Evolutionary conservation across 2,888 invertebrate genomes (phyloP), one percentile per base, ranked within the genome.

Genomic region (Margaritifera margaritifera): DNA sequence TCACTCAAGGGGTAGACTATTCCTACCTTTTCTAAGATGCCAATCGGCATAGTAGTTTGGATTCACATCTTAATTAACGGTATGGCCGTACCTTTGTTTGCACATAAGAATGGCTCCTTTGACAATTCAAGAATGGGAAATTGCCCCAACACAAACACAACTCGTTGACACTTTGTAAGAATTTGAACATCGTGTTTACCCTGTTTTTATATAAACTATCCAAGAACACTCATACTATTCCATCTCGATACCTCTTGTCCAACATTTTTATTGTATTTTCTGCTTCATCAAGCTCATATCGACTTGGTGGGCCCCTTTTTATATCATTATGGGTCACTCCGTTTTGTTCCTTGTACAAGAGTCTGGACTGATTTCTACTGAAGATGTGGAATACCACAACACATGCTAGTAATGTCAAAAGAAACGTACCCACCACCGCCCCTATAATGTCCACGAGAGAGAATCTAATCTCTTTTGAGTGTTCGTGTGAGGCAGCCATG

Each of bases 381-480:
- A 83, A 81, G 24, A 86, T 64, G 70, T 87, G 85, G 68, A 86
- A 84, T 31, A 86, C 77, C 56, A 87, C 72, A 24, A 88, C 72
- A 77, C 87, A 87, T 27, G 87, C 75, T 18, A 89, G 68, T 11
- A 89, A 77, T 27, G 88, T 89, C 64, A 87, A 79, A 22, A 88
- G 75, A 74, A 87, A 88, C 42, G 89, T 88, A 6, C 89, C 88
- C 6, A 88, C 80, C 19, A 89, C 85, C 22, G 89, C 88, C n/a
- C 88, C 87, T 6, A 89, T 80, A 25, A 89, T 80, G 67, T 89
- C 87, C 50, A 86, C 83, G 51, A 86, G 75, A 31, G 81, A 84
- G 68, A 88, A 89, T 50, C 25, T 57, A 74, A 59, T 65, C 68
- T 25, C 59, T 62, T 27, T 65, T 70, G 31, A 55, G 57, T n/a